These are phyloP conservation scores for Diadumene lineata DNA, from an alignment of 92 coral and sea anemone genomes.

Conservation along the genomic window DNA sequence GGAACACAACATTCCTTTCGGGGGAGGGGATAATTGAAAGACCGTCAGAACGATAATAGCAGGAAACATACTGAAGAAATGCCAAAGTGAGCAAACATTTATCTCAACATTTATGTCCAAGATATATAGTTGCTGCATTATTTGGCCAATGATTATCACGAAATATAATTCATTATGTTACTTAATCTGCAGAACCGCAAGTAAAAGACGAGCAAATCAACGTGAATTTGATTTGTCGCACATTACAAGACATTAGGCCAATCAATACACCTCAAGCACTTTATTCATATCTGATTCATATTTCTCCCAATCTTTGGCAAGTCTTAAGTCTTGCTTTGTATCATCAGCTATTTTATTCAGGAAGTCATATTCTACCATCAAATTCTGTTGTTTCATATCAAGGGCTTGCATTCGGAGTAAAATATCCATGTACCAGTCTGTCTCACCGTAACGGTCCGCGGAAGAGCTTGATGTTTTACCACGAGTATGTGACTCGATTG, in stretches of 20 bases:
- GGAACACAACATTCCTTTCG: too few relatives aligned
- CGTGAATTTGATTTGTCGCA: not conserved
- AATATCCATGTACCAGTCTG: conserved; percentile 71
- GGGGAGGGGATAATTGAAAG: too few relatives aligned
- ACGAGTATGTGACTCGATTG: not conserved
- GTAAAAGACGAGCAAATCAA: too few relatives aligned
- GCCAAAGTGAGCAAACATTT: too few relatives aligned
- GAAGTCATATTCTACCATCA: conserved; percentile 66
- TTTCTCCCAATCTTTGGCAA: conserved; percentile 26
- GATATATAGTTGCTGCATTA: too few relatives aligned
- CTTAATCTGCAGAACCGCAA: too few relatives aligned
- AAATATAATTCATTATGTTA: too few relatives aligned
- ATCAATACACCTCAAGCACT: conserved; percentile 19
- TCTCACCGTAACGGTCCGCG: conserved; percentile 31
- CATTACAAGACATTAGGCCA: not conserved
- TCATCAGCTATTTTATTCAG: conserved; percentile 49
- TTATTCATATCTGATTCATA: conserved; percentile 6
- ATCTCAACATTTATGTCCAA: too few relatives aligned
- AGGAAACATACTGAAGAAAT: too few relatives aligned
- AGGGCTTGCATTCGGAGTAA: conserved; percentile 74
- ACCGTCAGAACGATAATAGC: too few relatives aligned
- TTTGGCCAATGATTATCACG: too few relatives aligned
- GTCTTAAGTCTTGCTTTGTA: conserved; percentile 5
- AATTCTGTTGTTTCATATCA: conserved; percentile 63
- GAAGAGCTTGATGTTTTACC: not conserved